phyloP scores from a whole-genome alignment of 1,140 invertebrate species.

The Sminthurinus signatus region DNA sequence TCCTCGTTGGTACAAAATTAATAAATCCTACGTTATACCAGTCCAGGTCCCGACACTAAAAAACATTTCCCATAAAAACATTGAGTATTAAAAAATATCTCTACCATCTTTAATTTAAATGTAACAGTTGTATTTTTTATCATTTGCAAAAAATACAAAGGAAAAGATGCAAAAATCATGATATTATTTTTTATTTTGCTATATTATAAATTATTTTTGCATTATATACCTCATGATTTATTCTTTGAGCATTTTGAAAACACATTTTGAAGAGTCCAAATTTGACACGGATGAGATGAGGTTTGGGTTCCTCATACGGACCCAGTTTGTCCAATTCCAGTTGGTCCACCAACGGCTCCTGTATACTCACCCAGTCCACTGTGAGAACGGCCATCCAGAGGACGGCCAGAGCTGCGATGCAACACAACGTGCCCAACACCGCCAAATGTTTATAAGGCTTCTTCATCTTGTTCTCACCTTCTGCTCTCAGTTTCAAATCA shows the following conservation, averaged over 20 bases:
- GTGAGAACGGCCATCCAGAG: slow-evolving; percentile 35
- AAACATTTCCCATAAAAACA: too few relatives aligned
- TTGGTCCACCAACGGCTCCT: slow-evolving; percentile 37
- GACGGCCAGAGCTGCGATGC: slow-evolving; percentile 28
- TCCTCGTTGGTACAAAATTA: slow-evolving; percentile 18
- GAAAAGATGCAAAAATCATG: too few relatives aligned
- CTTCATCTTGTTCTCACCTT: slow-evolving; percentile 31
- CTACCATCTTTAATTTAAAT: too few relatives aligned
- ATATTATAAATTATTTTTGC: too few relatives aligned
- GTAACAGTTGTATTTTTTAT: too few relatives aligned
- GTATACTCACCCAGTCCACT: slow-evolving; percentile 36
- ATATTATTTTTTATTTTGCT: slow-evolving; percentile 8
- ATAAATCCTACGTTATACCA: slow-evolving; percentile 35
- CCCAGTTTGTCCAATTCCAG: slow-evolving; percentile 39
- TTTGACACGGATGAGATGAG: slow-evolving; percentile 36
- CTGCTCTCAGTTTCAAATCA: not conserved
- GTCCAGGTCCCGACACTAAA: slow-evolving; percentile 36
- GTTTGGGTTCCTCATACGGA: slow-evolving; percentile 38
- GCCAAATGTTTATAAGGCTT: slow-evolving; percentile 39
- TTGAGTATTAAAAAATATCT: too few relatives aligned
- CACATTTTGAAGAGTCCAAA: slow-evolving; percentile 41
- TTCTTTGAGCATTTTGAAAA: slow-evolving; percentile 26
- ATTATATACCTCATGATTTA: slow-evolving; percentile 3
- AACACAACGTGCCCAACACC: slow-evolving; percentile 37
- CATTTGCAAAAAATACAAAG: too few relatives aligned